Percentiles rank a stretch among this genome's conserved stretches.
Evolutionary conservation across 2,797 vertebrate genomes (phyloP).

Genomic region (Cichlasoma orientale): DNA sequence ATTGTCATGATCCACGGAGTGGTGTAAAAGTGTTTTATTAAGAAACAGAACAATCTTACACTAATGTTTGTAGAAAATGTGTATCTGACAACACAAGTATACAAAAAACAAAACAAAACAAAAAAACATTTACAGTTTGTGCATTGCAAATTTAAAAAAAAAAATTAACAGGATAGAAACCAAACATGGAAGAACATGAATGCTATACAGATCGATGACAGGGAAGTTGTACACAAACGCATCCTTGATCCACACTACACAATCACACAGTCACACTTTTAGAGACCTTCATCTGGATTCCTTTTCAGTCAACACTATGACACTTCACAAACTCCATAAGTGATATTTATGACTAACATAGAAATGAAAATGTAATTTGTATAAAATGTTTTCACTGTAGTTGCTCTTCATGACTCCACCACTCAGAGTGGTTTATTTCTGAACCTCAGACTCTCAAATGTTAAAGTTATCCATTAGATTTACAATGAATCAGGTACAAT

Average conservation of each 20-base stretch:
- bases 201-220: constrained; percentile 52
- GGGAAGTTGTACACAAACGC: constrained; percentile 39
- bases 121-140: constrained; percentile 78
- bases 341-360: constrained; percentile 32
- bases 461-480: constrained; percentile 4
- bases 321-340: constrained; percentile 39
- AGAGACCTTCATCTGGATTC: constrained; percentile 44
- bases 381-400: constrained; percentile 31
- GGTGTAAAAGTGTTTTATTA: constrained; percentile 75
- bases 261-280: constrained; percentile 51
- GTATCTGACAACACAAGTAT: constrained; percentile 72
- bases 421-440: not conserved
- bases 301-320: constrained; percentile 36
- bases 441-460: constrained; percentile 18
- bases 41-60: constrained; percentile 73
- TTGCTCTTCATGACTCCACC: constrained; percentile 18
- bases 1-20: constrained; percentile 25
- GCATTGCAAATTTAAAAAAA: constrained; percentile 69
- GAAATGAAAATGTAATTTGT: constrained; percentile 30
- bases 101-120: too few relatives aligned
- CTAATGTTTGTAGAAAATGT: constrained; percentile 70
- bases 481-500: not conserved
- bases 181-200: constrained; percentile 52
- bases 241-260: constrained; percentile 44
- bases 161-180: constrained; percentile 59